Conservation (phyloP, 2,797 vertebrate genomes). For the Smutsia gigantea region DNA sequence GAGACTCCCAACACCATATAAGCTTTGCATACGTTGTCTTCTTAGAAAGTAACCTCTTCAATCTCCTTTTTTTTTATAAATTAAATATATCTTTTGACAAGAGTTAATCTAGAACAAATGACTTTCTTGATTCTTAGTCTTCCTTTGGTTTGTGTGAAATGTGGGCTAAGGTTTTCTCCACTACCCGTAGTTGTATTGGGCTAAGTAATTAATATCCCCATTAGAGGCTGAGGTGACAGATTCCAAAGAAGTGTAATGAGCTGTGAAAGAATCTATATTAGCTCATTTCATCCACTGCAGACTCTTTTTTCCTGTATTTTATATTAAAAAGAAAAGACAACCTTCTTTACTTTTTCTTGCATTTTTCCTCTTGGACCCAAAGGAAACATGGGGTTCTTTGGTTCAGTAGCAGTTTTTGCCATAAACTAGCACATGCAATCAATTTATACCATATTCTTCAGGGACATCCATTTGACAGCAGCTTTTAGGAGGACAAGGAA, state of each 20-base stretch:
- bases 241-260: neutral
- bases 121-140: neutral
- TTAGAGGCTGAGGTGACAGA: neutral
- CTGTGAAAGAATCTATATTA: neutral
- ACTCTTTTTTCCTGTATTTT: neutral
- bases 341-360: neutral
- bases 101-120: neutral
- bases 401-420: neutral
- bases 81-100: neutral
- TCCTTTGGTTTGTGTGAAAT: neutral
- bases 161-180: neutral
- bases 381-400: neutral
- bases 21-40: neutral
- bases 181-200: accelerated
- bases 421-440: neutral
- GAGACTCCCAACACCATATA: neutral
- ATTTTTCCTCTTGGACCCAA: neutral
- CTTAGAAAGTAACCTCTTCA: neutral
- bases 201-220: neutral
- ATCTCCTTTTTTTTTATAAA: neutral
- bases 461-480: neutral
- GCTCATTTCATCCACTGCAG: neutral
- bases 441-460: neutral
- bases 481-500: neutral
- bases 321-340: no score